These are phyloP conservation scores for Umimayanthus chanpuru DNA, from an alignment of 92 coral and sea anemone species.

Conservation along the genomic window DNA sequence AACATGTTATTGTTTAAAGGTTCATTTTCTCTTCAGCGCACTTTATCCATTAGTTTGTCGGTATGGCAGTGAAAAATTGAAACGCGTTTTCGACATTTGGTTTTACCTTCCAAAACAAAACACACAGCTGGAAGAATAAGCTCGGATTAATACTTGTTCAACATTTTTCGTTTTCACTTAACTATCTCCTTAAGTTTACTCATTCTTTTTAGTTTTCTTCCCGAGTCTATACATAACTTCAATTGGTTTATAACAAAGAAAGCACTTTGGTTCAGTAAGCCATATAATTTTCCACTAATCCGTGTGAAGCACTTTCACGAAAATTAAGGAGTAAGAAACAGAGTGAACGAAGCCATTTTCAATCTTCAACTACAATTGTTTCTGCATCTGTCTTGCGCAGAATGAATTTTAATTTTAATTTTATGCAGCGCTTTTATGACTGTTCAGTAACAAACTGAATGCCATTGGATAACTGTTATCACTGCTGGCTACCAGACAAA, in stretches of 20 bases:
- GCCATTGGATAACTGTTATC: background rate
- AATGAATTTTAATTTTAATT: background rate
- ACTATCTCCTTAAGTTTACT: background rate
- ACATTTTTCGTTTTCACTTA: background rate
- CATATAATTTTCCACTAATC: background rate
- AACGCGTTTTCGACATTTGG: background rate
- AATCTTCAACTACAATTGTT: background rate
- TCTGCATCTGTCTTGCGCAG: conserved; percentile 37
- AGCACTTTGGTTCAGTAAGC: conserved; percentile 9
- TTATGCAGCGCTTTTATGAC: background rate
- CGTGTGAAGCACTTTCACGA: background rate
- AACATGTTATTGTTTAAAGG: too few species aligned
- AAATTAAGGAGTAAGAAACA: background rate
- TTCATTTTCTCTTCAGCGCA: too few species aligned
- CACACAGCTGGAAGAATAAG: background rate
- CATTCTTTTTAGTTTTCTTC: background rate
- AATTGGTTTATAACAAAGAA: conserved; percentile 1
- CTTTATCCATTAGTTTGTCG: background rate
- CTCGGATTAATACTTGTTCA: background rate
- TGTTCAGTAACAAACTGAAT: background rate
- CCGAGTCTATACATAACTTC: background rate
- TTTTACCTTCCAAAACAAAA: background rate
- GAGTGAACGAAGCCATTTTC: background rate
- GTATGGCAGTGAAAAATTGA: background rate
- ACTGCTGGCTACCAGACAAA: conserved; percentile 6